Conservation (phyloP, 53 echinoderm and acorn worm species). For the Mesocentrotus franciscanus region DNA sequence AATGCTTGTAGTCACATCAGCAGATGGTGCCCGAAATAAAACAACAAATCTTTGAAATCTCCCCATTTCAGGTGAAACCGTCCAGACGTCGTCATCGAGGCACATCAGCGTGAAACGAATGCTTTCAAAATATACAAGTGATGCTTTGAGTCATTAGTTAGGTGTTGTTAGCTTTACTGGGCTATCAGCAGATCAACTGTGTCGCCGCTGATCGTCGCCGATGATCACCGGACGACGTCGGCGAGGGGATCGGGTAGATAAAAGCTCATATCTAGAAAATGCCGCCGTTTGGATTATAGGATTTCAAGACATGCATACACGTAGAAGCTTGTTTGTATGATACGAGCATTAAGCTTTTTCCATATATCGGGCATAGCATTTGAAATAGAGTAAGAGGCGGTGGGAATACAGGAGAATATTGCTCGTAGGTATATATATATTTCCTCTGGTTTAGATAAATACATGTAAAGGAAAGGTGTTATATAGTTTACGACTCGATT, state of each 20-base stretch:
- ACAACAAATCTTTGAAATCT: background rate
- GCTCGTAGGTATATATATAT: too few species aligned
- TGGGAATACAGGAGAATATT: too few species aligned
- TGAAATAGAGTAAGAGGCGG: too few species aligned
- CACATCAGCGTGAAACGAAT: slow-evolving; percentile 9
- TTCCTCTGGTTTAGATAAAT: too few species aligned
- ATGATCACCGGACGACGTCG: background rate
- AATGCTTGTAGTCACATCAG: too few species aligned
- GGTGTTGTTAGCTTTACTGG: background rate
- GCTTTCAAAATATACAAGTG: slow-evolving; percentile 34
- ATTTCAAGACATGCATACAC: background rate
- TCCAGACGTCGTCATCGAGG: background rate
- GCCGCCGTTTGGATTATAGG: background rate
- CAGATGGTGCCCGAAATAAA: background rate
- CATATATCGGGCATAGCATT: too few species aligned
- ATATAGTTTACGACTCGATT: too few species aligned
- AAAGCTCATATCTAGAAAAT: background rate
- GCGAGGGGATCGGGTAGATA: background rate
- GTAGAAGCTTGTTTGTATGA: too few species aligned
- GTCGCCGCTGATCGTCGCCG: background rate
- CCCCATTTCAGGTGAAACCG: slow-evolving; percentile 11
- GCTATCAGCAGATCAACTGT: slow-evolving; percentile 47
- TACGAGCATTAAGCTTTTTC: too few species aligned
- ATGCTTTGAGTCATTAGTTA: slow-evolving; percentile 33
- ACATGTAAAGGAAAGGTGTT: too few species aligned